Base-by-base conservation (phyloP, 2,113 vertebrate genomes). In the Calypte anna region DNA sequence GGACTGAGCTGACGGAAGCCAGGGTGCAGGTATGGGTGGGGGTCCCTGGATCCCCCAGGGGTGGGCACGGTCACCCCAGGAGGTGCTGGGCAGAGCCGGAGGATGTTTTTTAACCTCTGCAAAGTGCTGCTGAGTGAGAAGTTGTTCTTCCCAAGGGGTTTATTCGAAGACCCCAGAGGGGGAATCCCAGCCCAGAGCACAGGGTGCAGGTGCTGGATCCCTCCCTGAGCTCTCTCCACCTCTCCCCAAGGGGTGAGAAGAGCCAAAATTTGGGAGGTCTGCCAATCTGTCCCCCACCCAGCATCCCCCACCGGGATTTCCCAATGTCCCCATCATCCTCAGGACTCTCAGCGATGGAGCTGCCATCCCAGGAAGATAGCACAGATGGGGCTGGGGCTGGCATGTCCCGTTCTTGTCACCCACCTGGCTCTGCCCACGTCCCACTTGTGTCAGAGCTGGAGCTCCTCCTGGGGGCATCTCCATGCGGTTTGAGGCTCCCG, bases 1-100 rank as follows among this genome's bases (percentile, higher is more conserved):
- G 98, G 89, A 99, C 99, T 0, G 99, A 99, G 81, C 98, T 99
- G 58, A 99, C 99, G 0, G 99, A 99, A 83, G 99, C 99, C 69
- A 97, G 99, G 85, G 99, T 99, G 93, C 99, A 99, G 99, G 99
- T 99, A 96, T 1, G 91, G 88, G 74, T 64, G 33, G 1, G 6
- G 23, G 12, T 5, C 33, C 23, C 53, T 13, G 57, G 51, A 11
- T 31, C 44, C 46, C 17, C 1, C 3, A 14, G 62, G 66, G 51
- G 0, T 2, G 68, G 59, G 38, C 46, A 46, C 0, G 1, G 72
- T 1, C 19, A 2, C 15, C 33, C 18, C 1, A 3, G 25, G 30
- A 3, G 46, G 64, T 24, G 55, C 31, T 6, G 6, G 43, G 38
- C 57, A 43, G 31, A 36, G 64, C 7, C 11, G 58, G 76, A 30